phyloP scores from a whole-genome alignment of 2,888 invertebrate species.

The Nomada fabriciana region DNA sequence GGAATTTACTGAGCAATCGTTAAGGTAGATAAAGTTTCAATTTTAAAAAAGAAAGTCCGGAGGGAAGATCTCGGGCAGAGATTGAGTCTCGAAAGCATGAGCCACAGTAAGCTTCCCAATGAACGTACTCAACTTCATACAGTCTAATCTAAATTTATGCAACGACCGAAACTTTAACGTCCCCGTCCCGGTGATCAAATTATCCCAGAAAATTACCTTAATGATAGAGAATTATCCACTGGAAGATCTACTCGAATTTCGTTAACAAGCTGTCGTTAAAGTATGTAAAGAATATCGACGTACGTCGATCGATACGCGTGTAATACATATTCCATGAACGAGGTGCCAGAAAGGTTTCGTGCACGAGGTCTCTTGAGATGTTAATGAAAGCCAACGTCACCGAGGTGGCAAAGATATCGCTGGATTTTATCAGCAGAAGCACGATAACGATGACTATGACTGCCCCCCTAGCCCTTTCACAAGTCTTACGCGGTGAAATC shows the following conservation, averaged over 20 bases:
- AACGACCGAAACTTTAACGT: conserved; percentile 6
- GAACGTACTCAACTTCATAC: conserved; percentile 3
- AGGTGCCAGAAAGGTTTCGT: conserved; percentile 40
- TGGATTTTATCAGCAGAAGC: conserved; percentile 42
- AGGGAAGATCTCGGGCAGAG: not conserved
- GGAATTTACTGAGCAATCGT: not conserved
- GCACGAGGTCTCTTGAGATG: conserved; percentile 53
- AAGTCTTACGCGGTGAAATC: not conserved
- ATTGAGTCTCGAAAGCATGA: not conserved
- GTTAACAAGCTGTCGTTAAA: conserved; percentile 29
- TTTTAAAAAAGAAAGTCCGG: conserved; percentile 1
- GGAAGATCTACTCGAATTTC: conserved; percentile 3
- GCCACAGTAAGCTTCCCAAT: conserved; percentile 11
- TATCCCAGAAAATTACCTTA: conserved; percentile 17
- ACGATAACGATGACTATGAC: conserved; percentile 36
- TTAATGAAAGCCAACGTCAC: conserved; percentile 60
- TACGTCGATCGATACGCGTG: conserved; percentile 27
- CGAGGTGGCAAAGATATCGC: conserved; percentile 54
- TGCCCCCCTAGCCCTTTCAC: not conserved
- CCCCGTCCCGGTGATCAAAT: conserved; percentile 2
- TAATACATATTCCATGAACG: conserved; percentile 61
- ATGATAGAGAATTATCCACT: conserved; percentile 24
- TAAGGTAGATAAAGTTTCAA: conserved; percentile 30
- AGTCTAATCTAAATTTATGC: conserved; percentile 36
- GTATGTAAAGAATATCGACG: conserved; percentile 35